Conservation (phyloP, 2,797 vertebrate species). For the Rhinoraja longicauda region DNA sequence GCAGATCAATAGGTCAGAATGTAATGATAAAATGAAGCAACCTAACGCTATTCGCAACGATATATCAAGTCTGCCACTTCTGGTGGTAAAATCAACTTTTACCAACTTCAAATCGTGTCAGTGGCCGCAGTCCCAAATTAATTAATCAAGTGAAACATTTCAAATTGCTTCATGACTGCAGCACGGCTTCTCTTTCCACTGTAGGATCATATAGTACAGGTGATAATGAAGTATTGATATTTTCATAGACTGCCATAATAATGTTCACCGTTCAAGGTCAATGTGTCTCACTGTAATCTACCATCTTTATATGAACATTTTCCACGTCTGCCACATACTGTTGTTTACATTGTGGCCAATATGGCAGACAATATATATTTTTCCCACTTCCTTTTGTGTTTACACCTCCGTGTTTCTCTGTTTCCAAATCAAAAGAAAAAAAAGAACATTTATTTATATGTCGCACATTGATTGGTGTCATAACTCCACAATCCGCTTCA, state of each 20-base stretch:
- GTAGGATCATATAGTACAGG: no score
- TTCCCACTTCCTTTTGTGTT: background rate
- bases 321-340: background rate
- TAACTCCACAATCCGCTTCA: background rate
- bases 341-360: background rate
- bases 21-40: background rate
- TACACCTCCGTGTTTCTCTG: background rate
- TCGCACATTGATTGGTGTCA: background rate
- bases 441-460: background rate
- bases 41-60: background rate
- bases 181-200: background rate
- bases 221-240: background rate
- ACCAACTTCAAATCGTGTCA: background rate
- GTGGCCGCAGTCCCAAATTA: background rate
- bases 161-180: background rate
- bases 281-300: background rate
- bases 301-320: background rate
- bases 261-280: constrained; percentile 12
- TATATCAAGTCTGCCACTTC: background rate
- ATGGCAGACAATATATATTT: background rate
- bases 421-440: background rate
- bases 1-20: constrained; percentile 1
- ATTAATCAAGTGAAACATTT: constrained; percentile 1
- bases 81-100: background rate
- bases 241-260: background rate